phyloP scores from a whole-genome alignment of 2,888 invertebrate genomes.

The Cyrtodaria siliqua region DNA sequence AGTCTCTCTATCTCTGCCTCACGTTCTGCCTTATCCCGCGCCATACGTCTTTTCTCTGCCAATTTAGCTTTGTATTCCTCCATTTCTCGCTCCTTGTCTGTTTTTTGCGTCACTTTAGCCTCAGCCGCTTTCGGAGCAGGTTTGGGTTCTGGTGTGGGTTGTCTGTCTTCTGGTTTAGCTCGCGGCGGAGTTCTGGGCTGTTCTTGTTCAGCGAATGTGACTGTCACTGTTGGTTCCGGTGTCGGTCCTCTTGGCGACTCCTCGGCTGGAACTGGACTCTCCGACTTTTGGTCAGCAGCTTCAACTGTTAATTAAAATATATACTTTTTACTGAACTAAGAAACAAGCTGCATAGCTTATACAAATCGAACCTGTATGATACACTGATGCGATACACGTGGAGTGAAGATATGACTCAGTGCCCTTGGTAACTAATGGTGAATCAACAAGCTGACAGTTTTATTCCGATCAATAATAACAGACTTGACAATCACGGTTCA shows the following conservation, averaged over 20 bases:
- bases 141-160: slow-evolving; percentile 47
- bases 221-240: slow-evolving; percentile 19
- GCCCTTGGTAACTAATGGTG: too few species aligned
- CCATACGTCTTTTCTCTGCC: slow-evolving; percentile 94
- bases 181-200: slow-evolving; percentile 15
- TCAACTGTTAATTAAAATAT: too few species aligned
- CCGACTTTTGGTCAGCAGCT: too few species aligned
- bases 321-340: too few species aligned
- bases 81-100: slow-evolving; percentile 72
- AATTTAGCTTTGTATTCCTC: slow-evolving; percentile 97
- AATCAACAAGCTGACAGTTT: too few species aligned
- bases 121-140: slow-evolving; percentile 19
- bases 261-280: background rate
- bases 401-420: too few species aligned
- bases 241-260: slow-evolving; percentile 14
- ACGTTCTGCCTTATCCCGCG: slow-evolving; percentile 95
- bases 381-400: too few species aligned
- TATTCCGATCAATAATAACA: too few species aligned
- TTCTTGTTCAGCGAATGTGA: slow-evolving; percentile 29
- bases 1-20: slow-evolving; percentile 94
- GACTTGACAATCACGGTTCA: too few species aligned
- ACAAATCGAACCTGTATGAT: too few species aligned
- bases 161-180: slow-evolving; percentile 38
- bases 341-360: too few species aligned
- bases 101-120: slow-evolving; percentile 52